phyloP scores from a whole-genome alignment of 37 sponge, comb jelly and placozoan species.

The Diacarnus erythraeanus region DNA sequence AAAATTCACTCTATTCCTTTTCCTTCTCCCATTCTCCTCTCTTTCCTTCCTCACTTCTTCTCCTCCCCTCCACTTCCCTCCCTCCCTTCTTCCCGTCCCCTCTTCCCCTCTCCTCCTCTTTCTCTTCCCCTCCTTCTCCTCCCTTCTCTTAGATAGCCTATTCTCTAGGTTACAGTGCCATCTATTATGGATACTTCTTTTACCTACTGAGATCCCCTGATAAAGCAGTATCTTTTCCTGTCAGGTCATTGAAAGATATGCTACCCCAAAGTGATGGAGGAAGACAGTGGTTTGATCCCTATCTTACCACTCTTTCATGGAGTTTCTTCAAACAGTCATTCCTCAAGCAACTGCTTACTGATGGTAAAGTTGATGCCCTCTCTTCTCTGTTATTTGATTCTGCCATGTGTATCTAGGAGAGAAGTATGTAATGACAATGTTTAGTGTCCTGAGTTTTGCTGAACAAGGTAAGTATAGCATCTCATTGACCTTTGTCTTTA shows the following conservation, averaged over 20 bases:
- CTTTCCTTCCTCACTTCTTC: background rate
- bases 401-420: slow-evolving; percentile 66
- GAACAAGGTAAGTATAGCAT: slow-evolving; percentile 76
- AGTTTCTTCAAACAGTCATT: slow-evolving; percentile 90
- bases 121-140: background rate
- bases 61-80: background rate
- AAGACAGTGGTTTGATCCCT: slow-evolving; percentile 15
- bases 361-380: slow-evolving; percentile 48
- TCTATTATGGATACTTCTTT: slow-evolving; percentile 73
- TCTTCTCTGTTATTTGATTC: background rate
- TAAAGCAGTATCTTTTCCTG: slow-evolving; percentile 37
- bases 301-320: slow-evolving; percentile 42
- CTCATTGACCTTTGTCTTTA: background rate
- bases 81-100: background rate
- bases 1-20: background rate
- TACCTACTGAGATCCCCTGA: background rate
- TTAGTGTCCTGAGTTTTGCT: slow-evolving; percentile 82
- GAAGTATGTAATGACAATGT: slow-evolving; percentile 92
- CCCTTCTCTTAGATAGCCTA: slow-evolving; percentile 41
- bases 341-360: slow-evolving; percentile 92
- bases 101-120: background rate
- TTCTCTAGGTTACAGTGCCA: slow-evolving; percentile 50
- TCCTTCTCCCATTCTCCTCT: background rate
- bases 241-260: slow-evolving; percentile 23
- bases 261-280: slow-evolving; percentile 44